These are phyloP conservation scores for Halesus radiatus DNA, from an alignment of 1,140 invertebrate species.

Conservation along the genomic window DNA sequence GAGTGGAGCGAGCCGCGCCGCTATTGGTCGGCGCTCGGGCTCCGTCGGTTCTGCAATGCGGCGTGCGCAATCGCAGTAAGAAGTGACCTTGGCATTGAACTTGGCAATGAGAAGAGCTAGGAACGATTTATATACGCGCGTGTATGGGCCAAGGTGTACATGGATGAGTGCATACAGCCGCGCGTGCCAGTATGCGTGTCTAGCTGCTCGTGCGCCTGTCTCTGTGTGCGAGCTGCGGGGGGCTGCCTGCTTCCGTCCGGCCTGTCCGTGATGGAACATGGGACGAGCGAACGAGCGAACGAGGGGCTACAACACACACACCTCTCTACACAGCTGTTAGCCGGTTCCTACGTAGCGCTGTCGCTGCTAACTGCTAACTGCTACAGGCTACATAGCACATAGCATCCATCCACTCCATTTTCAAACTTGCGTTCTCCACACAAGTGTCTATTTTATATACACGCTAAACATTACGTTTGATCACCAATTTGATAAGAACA, in stretches of 20 bases:
- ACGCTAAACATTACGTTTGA: not conserved
- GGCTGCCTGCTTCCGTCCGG: too few species aligned
- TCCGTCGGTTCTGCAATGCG: conserved; percentile 56
- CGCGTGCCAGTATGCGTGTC: conserved; percentile 15
- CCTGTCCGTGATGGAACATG: not conserved
- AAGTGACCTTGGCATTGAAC: conserved; percentile 58
- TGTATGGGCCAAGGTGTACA: conserved; percentile 37
- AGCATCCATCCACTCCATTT: too few species aligned
- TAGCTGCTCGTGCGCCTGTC: not conserved
- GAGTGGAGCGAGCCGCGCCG: conserved; percentile 1
- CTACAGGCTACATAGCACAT: too few species aligned
- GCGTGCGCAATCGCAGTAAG: conserved; percentile 56
- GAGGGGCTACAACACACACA: too few species aligned
- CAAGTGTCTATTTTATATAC: not conserved
- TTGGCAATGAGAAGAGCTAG: conserved; percentile 57
- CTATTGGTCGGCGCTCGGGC: conserved; percentile 25
- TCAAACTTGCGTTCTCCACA: too few species aligned
- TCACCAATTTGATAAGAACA: too few species aligned
- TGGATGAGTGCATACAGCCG: conserved; percentile 33
- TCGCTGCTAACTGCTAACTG: not conserved
- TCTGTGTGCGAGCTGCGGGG: too few species aligned
- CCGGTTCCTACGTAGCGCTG: not conserved
- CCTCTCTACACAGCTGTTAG: conserved; percentile 13
- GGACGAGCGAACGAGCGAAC: too few species aligned
- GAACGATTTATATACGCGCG: conserved; percentile 48